Evolutionary conservation across 2,113 vertebrate species (phyloP), one percentile per base, ranked within the genome.

Genomic region (Baryphthengus martii): DNA sequence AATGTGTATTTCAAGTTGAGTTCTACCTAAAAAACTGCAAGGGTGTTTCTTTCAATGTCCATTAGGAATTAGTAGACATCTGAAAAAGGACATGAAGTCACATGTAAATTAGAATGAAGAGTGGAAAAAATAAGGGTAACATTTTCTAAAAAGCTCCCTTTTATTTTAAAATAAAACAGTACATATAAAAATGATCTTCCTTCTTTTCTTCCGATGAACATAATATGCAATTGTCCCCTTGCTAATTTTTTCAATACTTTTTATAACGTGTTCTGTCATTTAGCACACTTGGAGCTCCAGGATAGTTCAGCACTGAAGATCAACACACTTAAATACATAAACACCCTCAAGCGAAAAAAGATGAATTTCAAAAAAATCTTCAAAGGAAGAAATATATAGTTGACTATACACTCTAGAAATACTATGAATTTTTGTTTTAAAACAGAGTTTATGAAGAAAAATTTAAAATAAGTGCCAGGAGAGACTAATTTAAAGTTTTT

Each of bases 121-220:
- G 2, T 45, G 16, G 17, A 31, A 88, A 58, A 47, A 90, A 16
- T 29, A 74, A 88, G 10, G 26, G 45, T 45, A 47, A 20, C 2
- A 50, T 93, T 92, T 95, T 79, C 40, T 85, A 55, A 58, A 67
- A 94, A 31, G 5, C 42, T 84, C 24, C 13, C 17, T 42, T 83
- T 74, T 81, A 58, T 84, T 95, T 95, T 70, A 17, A 62, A 73
- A 70, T 28, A 93, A 71, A 70, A 16, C 24, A 58, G 58, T 49
- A 52, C 55, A 39, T 26, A 61, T 59, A 65, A 88, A 97, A 96
- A 73, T 77, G 49, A 61, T 71, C 35, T 92, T 93, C 28, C 13
- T 85, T 91, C 37, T 90, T 85, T 72, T 52, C 44, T 96, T 96
- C 45, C 95, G 83, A 94, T 85, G 78, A 97, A 9, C 58, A 65